These are phyloP conservation scores for Paramormyrops hopkinsi DNA, from an alignment of 2,797 vertebrate species.

Conservation along the genomic window DNA sequence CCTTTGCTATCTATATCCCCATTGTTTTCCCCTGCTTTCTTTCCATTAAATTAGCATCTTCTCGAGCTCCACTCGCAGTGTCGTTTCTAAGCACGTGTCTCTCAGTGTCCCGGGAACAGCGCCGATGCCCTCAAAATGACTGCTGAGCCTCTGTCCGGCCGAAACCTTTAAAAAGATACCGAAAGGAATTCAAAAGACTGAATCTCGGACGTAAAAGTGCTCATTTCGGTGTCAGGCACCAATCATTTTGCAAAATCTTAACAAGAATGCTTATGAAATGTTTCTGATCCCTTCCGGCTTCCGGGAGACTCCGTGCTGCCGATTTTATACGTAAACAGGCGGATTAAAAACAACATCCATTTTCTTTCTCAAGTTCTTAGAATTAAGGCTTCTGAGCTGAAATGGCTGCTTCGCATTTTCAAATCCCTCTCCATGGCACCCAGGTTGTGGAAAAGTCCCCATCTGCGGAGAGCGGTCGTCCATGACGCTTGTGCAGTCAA, in stretches of 20 bases:
- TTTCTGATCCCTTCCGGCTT: neutral
- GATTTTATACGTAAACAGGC: neutral
- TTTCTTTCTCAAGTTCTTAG: too few relatives aligned
- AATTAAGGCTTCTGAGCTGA: neutral
- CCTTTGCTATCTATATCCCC: neutral
- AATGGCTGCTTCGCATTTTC: neutral
- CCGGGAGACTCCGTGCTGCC: neutral
- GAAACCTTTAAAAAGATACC: neutral
- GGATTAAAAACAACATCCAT: neutral
- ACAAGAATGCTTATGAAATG: neutral
- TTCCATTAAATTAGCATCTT: neutral
- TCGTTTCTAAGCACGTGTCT: neutral
- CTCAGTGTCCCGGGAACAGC: neutral
- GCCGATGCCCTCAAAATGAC: neutral
- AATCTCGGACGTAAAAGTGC: neutral
- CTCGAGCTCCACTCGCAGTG: neutral
- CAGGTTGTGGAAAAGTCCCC: neutral
- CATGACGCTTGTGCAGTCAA: neutral
- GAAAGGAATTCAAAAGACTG: neutral
- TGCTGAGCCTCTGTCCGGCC: neutral
- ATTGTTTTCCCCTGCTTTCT: neutral
- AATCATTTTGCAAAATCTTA: neutral
- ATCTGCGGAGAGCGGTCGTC: neutral
- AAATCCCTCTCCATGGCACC: neutral
- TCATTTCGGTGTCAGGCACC: neutral